Evolutionary conservation across 1,140 invertebrate genomes (phyloP).

Genomic region (Stegodyphus dumicola): DNA sequence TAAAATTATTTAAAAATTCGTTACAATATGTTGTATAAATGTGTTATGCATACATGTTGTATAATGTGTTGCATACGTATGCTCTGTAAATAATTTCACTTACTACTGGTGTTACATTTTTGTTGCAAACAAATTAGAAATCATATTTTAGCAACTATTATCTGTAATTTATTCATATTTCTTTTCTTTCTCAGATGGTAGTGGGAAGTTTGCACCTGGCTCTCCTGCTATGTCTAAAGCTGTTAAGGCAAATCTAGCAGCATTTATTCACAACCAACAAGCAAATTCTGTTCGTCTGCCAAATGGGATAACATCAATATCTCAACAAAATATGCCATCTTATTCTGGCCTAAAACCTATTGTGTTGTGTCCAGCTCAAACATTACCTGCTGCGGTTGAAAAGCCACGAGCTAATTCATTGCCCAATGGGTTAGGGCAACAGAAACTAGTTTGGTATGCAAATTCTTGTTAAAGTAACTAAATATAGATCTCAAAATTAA

Average conservation of each 20-base stretch:
- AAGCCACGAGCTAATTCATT: slow-evolving; percentile 61
- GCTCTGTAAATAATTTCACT: neutral
- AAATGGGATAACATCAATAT: slow-evolving; percentile 14
- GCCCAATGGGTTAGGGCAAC: slow-evolving; percentile 60
- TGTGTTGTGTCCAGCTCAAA: slow-evolving; percentile 36
- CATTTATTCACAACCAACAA: slow-evolving; percentile 62
- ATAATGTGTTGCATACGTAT: too few species aligned
- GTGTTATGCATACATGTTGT: too few species aligned
- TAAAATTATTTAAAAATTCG: too few species aligned
- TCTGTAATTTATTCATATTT: neutral
- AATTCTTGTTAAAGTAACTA: neutral
- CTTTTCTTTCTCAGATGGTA: neutral
- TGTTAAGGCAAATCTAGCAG: slow-evolving; percentile 64
- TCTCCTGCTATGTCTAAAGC: slow-evolving; percentile 65
- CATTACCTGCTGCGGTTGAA: slow-evolving; percentile 27
- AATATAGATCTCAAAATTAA: too few species aligned
- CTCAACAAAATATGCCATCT: slow-evolving; percentile 41
- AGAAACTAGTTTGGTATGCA: slow-evolving; percentile 37
- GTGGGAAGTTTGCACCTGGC: slow-evolving; percentile 37
- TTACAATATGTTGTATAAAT: too few species aligned
- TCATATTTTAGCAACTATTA: too few species aligned
- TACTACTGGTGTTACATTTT: neutral
- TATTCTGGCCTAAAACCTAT: slow-evolving; percentile 36
- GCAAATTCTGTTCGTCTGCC: slow-evolving; percentile 4
- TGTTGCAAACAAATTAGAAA: neutral